Percentiles rank a stretch among this genome's conserved stretches.
These are phyloP conservation scores for Stegophylla sp. DNA, from an alignment of 2,888 invertebrate species.

Conservation along the genomic window DNA sequence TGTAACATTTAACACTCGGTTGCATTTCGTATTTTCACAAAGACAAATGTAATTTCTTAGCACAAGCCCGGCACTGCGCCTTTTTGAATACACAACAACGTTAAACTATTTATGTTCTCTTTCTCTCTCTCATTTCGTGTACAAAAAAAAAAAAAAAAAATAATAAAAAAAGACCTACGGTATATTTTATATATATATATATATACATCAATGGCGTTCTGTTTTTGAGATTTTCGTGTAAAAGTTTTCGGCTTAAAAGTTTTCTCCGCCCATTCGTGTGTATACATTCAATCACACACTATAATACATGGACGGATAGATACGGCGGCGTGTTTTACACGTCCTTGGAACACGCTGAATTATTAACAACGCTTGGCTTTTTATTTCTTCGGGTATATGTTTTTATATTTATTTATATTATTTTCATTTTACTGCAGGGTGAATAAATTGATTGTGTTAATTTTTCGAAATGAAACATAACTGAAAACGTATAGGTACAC, in stretches of 20 bases:
- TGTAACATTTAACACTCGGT: constrained; percentile 31
- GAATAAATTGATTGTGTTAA: no score
- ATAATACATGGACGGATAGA: no score
- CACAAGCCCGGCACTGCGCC: background rate
- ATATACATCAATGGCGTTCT: background rate
- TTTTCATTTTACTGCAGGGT: no score
- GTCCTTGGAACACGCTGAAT: background rate
- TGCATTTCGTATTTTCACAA: constrained; percentile 7
- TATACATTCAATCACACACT: background rate
- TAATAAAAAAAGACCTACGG: background rate
- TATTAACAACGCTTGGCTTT: no score
- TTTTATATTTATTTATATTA: background rate
- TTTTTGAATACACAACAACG: constrained; percentile 21
- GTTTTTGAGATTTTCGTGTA: constrained; percentile 3
- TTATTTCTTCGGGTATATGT: background rate
- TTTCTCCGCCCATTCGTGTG: background rate
- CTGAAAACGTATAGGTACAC: no score
- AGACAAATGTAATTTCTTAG: constrained; percentile 40
- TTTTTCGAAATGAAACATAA: no score
- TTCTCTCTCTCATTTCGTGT: no score
- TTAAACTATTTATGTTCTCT: background rate
- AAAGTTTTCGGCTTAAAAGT: background rate
- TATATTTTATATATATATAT: background rate
- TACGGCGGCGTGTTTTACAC: background rate
- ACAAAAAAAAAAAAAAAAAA: background rate